phyloP scores from a whole-genome alignment of 2,888 invertebrate species.

The Bellardia pandia region DNA sequence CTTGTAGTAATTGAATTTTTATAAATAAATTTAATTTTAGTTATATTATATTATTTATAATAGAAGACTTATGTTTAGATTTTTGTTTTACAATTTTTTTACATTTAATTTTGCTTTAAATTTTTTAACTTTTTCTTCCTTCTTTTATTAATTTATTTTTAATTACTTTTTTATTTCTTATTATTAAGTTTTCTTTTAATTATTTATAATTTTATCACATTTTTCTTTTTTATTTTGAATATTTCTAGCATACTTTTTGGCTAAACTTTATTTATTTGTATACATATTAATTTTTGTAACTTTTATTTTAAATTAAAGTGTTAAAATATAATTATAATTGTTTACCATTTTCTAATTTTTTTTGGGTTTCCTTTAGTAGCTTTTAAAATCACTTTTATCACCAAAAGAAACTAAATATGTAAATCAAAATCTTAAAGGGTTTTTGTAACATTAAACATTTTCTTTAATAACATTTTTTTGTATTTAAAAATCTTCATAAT shows the following conservation, averaged over 20 bases:
- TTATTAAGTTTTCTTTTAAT: conserved; percentile 12
- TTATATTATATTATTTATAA: conserved; percentile 35
- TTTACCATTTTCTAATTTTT: not conserved
- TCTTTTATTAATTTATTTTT: conserved; percentile 24
- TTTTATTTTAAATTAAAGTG: not conserved
- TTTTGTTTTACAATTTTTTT: conserved; percentile 35
- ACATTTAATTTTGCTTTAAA: conserved; percentile 19
- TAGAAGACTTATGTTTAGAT: conserved; percentile 63
- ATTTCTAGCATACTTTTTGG: conserved; percentile 55
- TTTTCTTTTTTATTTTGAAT: conserved; percentile 38
- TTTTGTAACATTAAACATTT: conserved; percentile 18
- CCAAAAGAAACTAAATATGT: not conserved
- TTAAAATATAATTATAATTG: not conserved
- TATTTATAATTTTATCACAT: conserved; percentile 62
- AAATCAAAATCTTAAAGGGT: not conserved
- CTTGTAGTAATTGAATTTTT: conserved; percentile 38
- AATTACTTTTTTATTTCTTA: conserved; percentile 22
- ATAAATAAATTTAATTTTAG: conserved; percentile 27
- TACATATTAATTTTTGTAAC: not conserved
- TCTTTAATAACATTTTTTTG: conserved; percentile 1
- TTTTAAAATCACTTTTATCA: not conserved
- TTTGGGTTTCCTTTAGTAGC: too few relatives aligned
- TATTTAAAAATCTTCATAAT: not conserved
- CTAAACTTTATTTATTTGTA: conserved; percentile 22
- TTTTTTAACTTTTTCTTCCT: conserved; percentile 23